Base-by-base conservation (phyloP, 2,113 vertebrate genomes). In the Origma solitaria region DNA sequence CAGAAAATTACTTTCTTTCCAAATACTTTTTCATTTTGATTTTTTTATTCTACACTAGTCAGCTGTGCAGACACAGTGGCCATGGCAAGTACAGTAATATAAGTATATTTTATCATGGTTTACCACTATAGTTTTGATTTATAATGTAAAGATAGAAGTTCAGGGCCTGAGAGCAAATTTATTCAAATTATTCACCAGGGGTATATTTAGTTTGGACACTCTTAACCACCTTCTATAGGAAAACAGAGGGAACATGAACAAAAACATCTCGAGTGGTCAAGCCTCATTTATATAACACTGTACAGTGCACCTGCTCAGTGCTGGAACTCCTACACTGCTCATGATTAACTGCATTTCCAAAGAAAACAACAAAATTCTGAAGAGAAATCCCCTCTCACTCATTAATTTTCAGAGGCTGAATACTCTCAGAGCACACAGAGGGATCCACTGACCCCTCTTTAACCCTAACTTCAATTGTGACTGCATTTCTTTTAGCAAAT, bases 1-100 rank as follows among this genome's bases (percentile, higher is more conserved):
- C 20, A 7, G 27, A 92, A 97, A 97, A 73, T 78, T 23, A 33
- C 80, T 92, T 78, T 44, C 11, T 79, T 91, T 44, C 27, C 38
- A 78, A 88, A 81, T 28, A 53, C 15, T 58, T 90, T n/a, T 86
- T 72, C 2, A 33, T 66, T 79, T 77, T 50, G 35, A n/a, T 56
- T 45, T 51, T 88, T 96, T 81, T 45, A 56, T 49, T 37, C 64
- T 20, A 8, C 21, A 11, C 7, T 22, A 18, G 22, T 22, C 28
- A 35, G 33, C n/a, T 50, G 15, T 35, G 40, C 25, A 60, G 66
- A 82, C 1, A 2, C 24, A 1, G 64, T 9, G 38, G 45, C 68
- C 13, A 2, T 11, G 22, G 25, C 35, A 62, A 73, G 23, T 8
- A 30, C 4, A 6, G 37, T 4, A 37, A 14, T 12, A 8, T 4